Evolutionary conservation across 2,888 invertebrate species (phyloP), one percentile per base, ranked within the genome.

Genomic region (Perithous albicinctus): DNA sequence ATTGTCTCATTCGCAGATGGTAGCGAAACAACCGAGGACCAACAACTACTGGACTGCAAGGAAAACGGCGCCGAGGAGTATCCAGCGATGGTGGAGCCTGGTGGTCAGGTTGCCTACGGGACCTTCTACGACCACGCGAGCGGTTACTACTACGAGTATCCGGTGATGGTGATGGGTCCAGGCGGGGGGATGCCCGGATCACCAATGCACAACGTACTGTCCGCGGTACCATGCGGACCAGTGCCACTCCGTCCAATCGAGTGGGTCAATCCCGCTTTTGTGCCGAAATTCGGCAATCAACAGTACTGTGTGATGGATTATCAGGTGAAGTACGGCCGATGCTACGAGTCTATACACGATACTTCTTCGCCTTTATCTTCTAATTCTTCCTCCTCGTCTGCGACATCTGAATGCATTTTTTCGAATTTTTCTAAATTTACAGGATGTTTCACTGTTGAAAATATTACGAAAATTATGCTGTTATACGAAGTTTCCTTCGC

Each of bases 231-330:
- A 7, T 93, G 93, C 82, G 92, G 91, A 12, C 93, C 93, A 29
- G 92, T 94, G 43, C 93, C 94, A 23, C 88, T 94, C 20, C 92
- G 93, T 84, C 93, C 93, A 69, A 91, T 94, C 46, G 93, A 94
- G 70, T 94, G 94, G 94, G 92, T 93, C 87, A 93, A 93, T 87
- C 93, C 93, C 61, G 89, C 90, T 59, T 91, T 90, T 83, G 88
- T 91, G 84, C 90, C 92, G 77, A 90, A 91, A 87, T 80, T 90
- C 73, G 87, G 85, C 72, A 88, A 86, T 61, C 90, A 91, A 66
- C 90, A 89, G 70, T 91, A 91, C 84, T 90, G 90, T 79, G 85
- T 90, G 76, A 87, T 92, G 87, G 89, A 91, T 78, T 91, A 90
- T 81, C 91, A 92, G 89, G 92, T 90, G 77, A 73, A 74, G 78